Percentiles rank a stretch among this genome's conserved stretches.
Evolutionary conservation across 2,113 vertebrate species (phyloP).

Genomic region (Puffinus mauretanicus): DNA sequence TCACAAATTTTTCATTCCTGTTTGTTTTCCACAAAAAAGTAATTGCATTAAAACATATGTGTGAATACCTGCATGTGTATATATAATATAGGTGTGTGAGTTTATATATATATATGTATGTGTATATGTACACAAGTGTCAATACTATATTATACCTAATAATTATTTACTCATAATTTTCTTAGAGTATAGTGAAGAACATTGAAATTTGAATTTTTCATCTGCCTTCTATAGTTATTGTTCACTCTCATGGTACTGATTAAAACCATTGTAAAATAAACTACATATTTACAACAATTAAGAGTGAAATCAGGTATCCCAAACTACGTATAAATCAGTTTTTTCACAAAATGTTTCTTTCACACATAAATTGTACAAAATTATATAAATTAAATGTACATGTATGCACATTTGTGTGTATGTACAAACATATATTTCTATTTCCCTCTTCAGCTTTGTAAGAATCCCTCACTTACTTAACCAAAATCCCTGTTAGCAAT

Average conservation of each 20-base stretch:
- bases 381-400: not conserved
- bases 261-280: not conserved
- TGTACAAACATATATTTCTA: not conserved
- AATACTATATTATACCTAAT: not conserved
- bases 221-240: not conserved
- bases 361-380: not conserved
- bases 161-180: not conserved
- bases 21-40: not conserved
- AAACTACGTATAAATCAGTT: not conserved
- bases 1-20: not conserved
- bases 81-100: not conserved
- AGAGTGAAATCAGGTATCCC: not conserved
- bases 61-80: accelerated
- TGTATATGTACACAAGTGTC: not conserved
- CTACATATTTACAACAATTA: not conserved
- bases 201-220: not conserved
- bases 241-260: not conserved
- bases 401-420: not conserved
- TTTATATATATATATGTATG: not conserved
- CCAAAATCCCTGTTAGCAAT: not conserved
- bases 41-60: not conserved
- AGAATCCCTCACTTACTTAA: not conserved
- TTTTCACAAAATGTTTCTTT: not conserved
- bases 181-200: not conserved
- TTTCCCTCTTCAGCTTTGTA: not conserved